Conservation (phyloP, 2,888 invertebrate genomes). For the Drosophila anceps region DNA sequence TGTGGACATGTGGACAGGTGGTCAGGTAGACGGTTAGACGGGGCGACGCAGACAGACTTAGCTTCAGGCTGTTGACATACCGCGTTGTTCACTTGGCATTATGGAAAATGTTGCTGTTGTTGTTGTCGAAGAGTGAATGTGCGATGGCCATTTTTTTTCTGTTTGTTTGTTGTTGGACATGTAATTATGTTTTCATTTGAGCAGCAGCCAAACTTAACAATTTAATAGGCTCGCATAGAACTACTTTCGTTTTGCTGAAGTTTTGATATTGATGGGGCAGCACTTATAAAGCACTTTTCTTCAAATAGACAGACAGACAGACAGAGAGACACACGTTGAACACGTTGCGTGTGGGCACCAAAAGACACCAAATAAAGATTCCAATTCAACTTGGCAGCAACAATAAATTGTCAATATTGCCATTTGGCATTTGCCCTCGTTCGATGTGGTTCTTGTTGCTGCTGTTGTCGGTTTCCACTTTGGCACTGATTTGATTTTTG, state of each 20-base stretch:
- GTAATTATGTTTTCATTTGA: conserved; percentile 71
- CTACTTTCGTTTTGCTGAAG: conserved; percentile 75
- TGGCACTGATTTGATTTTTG: conserved; percentile 71
- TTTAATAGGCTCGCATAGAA: conserved; percentile 68
- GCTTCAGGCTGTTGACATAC: conserved; percentile 58
- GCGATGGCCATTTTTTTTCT: conserved; percentile 3
- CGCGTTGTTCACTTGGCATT: conserved; percentile 47
- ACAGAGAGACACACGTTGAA: conserved; percentile 2
- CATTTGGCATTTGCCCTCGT: conserved; percentile 32
- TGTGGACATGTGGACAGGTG: background rate
- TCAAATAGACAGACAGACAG: conserved; percentile 18
- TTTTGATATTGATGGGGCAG: conserved; percentile 73
- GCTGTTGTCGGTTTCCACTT: conserved; percentile 61
- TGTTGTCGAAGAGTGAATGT: conserved; percentile 48
- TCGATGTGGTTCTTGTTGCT: conserved; percentile 19
- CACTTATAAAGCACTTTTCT: conserved; percentile 73
- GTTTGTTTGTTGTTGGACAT: conserved; percentile 35
- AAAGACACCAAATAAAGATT: conserved; percentile 53
- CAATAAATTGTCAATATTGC: conserved; percentile 75
- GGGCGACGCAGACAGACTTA: conserved; percentile 22
- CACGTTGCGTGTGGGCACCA: conserved; percentile 57
- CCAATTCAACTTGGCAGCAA: conserved; percentile 58
- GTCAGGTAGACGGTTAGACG: background rate
- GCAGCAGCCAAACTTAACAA: conserved; percentile 47
- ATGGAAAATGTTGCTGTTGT: conserved; percentile 51